Percentiles rank a stretch among this genome's conserved stretches.
Conservation (phyloP, 2,888 invertebrate species). For the Troides oblongomaculatus region DNA sequence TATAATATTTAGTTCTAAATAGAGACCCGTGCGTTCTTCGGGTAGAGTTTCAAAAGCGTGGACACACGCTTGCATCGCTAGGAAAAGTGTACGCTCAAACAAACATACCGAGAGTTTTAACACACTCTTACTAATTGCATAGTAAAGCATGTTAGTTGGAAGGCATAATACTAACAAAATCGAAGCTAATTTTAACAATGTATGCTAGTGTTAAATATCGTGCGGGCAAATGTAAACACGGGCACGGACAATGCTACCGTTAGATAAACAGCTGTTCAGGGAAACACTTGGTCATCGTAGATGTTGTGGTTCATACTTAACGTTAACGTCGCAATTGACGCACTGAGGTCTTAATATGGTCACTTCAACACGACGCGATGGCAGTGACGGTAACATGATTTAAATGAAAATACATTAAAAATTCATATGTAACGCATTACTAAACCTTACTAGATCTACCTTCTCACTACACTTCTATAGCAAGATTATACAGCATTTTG, state of each 20-base stretch:
- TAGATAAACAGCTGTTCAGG: constrained; percentile 56
- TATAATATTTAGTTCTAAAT: constrained; percentile 3
- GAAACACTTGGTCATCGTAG: constrained; percentile 49
- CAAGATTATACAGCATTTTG: too few species aligned
- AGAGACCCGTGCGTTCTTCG: neutral
- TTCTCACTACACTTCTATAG: too few species aligned
- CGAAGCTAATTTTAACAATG: constrained; percentile 62
- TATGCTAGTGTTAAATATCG: constrained; percentile 47
- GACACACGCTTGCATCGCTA: constrained; percentile 16
- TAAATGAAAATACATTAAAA: neutral
- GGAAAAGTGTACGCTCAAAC: constrained; percentile 24
- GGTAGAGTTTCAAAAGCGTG: neutral
- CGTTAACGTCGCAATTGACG: neutral
- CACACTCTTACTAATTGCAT: constrained; percentile 47
- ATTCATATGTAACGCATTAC: too few species aligned
- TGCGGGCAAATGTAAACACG: constrained; percentile 50
- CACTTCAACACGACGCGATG: neutral
- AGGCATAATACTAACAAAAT: constrained; percentile 52
- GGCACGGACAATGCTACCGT: constrained; percentile 54
- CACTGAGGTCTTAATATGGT: neutral
- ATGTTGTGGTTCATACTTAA: constrained; percentile 29
- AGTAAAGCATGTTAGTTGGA: constrained; percentile 44
- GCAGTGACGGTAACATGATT: neutral
- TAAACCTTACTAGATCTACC: too few species aligned
- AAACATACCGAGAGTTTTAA: constrained; percentile 38